Percentiles rank a stretch among this genome's conserved stretches.
phyloP scores from a whole-genome alignment of 2,888 invertebrate species.

The Mesorhabditis spiculigera region DNA sequence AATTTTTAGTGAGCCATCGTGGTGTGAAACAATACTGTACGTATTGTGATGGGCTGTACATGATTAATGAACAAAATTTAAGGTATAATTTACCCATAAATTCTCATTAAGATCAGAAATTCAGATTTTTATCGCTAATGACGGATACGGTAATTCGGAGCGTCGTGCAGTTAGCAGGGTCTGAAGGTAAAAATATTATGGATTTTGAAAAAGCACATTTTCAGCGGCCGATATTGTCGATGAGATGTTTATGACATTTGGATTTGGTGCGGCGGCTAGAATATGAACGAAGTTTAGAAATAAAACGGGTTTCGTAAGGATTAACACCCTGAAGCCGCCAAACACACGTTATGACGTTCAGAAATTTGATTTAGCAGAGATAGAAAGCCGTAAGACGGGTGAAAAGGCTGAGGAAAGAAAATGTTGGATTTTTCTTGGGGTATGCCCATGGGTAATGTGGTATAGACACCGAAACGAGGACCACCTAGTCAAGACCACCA shows the following conservation, averaged over 20 bases:
- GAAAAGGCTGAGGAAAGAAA: too few species aligned
- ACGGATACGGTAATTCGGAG: conserved; percentile 33
- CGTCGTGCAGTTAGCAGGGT: conserved; percentile 23
- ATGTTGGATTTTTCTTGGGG: too few species aligned
- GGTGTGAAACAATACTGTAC: conserved; percentile 37
- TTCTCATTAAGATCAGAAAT: background rate
- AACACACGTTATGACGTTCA: too few species aligned
- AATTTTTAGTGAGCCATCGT: conserved; percentile 23
- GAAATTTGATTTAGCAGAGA: too few species aligned
- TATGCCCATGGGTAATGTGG: too few species aligned
- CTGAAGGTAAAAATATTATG: conserved; percentile 17
- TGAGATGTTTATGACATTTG: conserved; percentile 2
- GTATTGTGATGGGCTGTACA: conserved; percentile 35
- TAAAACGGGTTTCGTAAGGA: too few species aligned
- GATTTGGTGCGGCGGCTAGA: background rate
- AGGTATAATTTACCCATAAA: conserved; percentile 10
- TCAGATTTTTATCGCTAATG: conserved; percentile 22
- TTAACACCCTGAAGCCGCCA: too few species aligned
- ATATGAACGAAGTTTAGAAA: too few species aligned
- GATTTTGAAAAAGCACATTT: background rate
- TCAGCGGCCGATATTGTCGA: conserved; percentile 2
- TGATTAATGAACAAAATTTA: conserved; percentile 36
- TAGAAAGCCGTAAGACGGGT: too few species aligned
- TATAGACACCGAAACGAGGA: too few species aligned
- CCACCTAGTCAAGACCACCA: too few species aligned